Base-by-base conservation (phyloP, 2,113 vertebrate genomes). In the Phoxinus phoxinus region DNA sequence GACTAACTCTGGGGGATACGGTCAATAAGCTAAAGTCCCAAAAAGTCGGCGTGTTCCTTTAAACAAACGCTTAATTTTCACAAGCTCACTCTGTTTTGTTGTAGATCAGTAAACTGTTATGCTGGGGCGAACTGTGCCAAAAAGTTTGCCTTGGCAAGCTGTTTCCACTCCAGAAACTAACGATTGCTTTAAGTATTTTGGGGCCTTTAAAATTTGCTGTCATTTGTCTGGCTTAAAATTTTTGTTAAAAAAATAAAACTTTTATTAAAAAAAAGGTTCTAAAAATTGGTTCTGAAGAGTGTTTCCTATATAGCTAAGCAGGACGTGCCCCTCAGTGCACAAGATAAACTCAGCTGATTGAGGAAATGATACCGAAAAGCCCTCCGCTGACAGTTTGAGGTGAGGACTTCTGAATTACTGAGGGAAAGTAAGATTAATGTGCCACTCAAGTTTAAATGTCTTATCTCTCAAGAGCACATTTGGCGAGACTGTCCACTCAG, bases 391-490 rank as follows among this genome's bases (percentile, higher is more conserved):
- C 63, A 63, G 58, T 75, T 77, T 83, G 73, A 53, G 73, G 85
- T 78, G 46, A 85, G 74, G 48, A 73, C 59, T 84, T 85, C 35
- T 53, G 75, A 53, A 74, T 85, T 67, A 63, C 84, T 72, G 79
- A 72, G 72, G 76, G 48, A 46, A 88, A 86, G 81, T 81, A 78
- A 88, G 87, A 88, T 88, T 86, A 81, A 88, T 88, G 81, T 81
- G 67, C 77, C 69, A 73, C 48, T 72, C 46, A 30, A 46, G n/a
- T 79, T 81, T 75, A 67, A 83, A 84, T 71, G 65, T 78, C 37
- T 88, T 75, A 88, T 86, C 87, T 77, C 81, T 84, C 84, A 17
- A 58, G 21, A 37, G 51, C 46, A 83, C 63, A 37, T 58, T 30
- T 58, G 25, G 30, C 10, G 41, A 51, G 37, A 23, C 44, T 67